Base-by-base conservation (phyloP, 2,888 invertebrate genomes). In the Lypha dubia region DNA sequence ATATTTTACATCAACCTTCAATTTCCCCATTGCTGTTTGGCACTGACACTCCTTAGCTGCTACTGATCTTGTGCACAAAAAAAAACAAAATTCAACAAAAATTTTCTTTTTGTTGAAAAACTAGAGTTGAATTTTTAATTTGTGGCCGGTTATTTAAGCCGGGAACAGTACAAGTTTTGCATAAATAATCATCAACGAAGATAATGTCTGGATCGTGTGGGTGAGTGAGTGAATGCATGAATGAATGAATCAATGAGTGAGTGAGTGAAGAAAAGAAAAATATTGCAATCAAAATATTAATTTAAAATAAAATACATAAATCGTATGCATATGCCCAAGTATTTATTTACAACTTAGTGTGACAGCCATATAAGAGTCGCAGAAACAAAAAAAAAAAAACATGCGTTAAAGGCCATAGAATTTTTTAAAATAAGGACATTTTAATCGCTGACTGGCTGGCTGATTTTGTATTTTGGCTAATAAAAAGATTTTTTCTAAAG, bases 101-200 rank as follows among this genome's bases (percentile, higher is more conserved):
- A 53, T 51, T 65, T 65, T 58, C 56, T 67, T 67, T 65, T 46
- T 44, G 41, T n/a, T 15, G 35, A 62, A 79, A 68, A 70, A 82
- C 81, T 82, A 76, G 75, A 82, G 63, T 56, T 82, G 81, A 76
- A 82, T 82, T 58, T n/a, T 71, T 71, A 82, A 82, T 82, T 76
- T 56, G 17, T 24, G 13, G 13, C n/a, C 20, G 17, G 6, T 28
- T 41, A 46, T 68, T n/a, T 75, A 62, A 67, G 75, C 32, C 56
- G 32, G 63, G 60, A 53, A 58, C 63, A 74, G 41, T 58, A 83
- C 80, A 73, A 84, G 63, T 73, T 80, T 62, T 80, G 84, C 75
- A 84, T 84, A 75, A 79, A 71, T 71, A 79, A 83, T 73, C 53
- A 83, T 73, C 53, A 79, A 38, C 38, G 11, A 44, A 35, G 44